Base-by-base conservation (phyloP, 2,888 invertebrate genomes). In the Dryobota labecula region DNA sequence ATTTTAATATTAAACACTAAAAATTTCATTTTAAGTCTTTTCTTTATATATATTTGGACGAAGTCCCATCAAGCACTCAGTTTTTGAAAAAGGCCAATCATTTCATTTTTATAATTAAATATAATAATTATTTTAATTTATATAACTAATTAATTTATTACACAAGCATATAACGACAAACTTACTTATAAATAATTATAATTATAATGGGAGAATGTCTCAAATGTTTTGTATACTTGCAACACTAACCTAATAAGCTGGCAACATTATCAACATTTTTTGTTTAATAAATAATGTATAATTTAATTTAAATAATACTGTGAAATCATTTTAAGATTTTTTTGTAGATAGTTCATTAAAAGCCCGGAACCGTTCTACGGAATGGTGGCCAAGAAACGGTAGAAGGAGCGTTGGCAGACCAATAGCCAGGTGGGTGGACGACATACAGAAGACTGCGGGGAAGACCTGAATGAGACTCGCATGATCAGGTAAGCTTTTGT, bases 11-110 rank as follows among this genome's bases (percentile, higher is more conserved):
- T 88, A 86, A 85, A 86, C 88, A 86, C 89, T 88, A 91, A 92
- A 90, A 93, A 92, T 94, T 95, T 94, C 90, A 91, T 91, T 90
- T 93, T 87, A 95, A 95, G 95, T 95, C 95, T 95, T 95, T 95
- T 95, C 91, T 87, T 91, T 83, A 84, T 85, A 84, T 80, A 86
- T 85, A 85, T 86, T 15, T 91, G 95, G 95, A 95, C 95, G 92
- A 84, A 86, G 95, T 94, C 94, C 95, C 73, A 83, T 83, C 92
- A 94, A 95, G 95, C 95, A 95, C 95, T 90, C 94, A 76, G 89
- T 90, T 92, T 91, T 90, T 89, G 84, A 76, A 80, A 92, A 95
- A 94, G 95, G 94, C 95, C 94, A 94, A 94, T 94, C 84, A 83
- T 84, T 91, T 90, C 74, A 75, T 73, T 72, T 71, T 69, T 82